Conservation (phyloP, 2,113 vertebrate species). For the Alectura lathami region DNA sequence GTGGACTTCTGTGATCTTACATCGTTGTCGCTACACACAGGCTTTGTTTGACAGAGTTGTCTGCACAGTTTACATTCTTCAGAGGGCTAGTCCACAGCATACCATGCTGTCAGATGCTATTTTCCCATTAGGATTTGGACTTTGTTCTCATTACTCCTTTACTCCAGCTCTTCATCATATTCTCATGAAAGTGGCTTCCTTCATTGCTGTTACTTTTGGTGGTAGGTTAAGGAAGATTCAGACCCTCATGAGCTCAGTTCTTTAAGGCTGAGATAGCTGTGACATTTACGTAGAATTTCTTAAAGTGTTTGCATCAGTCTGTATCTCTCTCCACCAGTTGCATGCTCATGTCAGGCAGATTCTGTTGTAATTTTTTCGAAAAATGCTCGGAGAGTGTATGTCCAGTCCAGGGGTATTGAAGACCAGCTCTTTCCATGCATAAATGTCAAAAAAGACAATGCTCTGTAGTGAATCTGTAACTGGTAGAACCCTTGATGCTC, state of each 20-base stretch:
- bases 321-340: not conserved
- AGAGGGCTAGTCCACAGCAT: conserved; percentile 8
- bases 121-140: conserved; percentile 9
- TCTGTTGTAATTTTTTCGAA: not conserved
- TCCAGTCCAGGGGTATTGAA: not conserved
- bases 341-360: not conserved
- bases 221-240: not conserved
- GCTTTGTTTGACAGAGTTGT: conserved; percentile 42
- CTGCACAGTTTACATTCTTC: not conserved
- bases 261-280: not conserved
- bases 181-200: conserved; percentile 23
- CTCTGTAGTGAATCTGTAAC: not conserved
- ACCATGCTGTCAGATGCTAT: not conserved
- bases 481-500: not conserved
- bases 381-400: not conserved
- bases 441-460: not conserved
- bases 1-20: conserved; percentile 37
- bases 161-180: conserved; percentile 33
- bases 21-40: not conserved
- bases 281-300: not conserved
- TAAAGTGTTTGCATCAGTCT: too few species aligned
- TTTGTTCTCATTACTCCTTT: conserved; percentile 42
- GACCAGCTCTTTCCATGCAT: not conserved
- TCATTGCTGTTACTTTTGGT: not conserved
- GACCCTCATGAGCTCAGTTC: not conserved